Percentiles rank a stretch among this genome's conserved stretches.
These are phyloP conservation scores for Lagorchestes hirsutus DNA, from an alignment of 2,797 vertebrate species.

Conservation along the genomic window DNA sequence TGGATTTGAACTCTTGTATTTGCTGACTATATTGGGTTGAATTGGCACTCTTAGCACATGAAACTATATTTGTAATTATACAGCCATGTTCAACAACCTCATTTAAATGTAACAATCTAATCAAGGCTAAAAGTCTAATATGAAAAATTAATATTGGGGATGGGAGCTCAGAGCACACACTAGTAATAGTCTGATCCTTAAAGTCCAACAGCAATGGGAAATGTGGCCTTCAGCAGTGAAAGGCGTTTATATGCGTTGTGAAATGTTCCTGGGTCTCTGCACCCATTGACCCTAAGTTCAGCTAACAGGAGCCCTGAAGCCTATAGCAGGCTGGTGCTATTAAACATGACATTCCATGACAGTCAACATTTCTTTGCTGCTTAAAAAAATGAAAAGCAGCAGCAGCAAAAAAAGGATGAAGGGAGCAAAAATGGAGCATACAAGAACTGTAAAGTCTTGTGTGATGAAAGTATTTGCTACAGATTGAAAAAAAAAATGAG, in stretches of 20 bases:
- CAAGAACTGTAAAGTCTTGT: constrained; percentile 1
- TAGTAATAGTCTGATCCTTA: neutral
- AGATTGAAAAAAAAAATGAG: constrained; percentile 38
- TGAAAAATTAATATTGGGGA: neutral
- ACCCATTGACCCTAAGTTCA: constrained; percentile 53
- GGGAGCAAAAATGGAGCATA: constrained; percentile 10
- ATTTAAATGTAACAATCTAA: neutral
- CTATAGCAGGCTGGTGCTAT: neutral
- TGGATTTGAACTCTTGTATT: neutral
- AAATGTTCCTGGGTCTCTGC: neutral
- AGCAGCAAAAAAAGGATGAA: constrained; percentile 21
- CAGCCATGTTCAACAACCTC: neutral
- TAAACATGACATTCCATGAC: constrained; percentile 40
- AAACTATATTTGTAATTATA: neutral
- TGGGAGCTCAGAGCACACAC: neutral
- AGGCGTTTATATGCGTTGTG: neutral
- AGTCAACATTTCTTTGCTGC: constrained; percentile 47
- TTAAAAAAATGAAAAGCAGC: constrained; percentile 56
- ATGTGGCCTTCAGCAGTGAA: neutral
- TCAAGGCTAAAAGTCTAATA: neutral
- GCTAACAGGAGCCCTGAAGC: accelerated
- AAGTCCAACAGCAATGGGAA: neutral
- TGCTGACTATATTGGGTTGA: neutral
- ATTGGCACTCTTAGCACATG: neutral
- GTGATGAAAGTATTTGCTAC: neutral